Conservation (phyloP, 2,113 vertebrate genomes). For the Entelurus aequoreus region DNA sequence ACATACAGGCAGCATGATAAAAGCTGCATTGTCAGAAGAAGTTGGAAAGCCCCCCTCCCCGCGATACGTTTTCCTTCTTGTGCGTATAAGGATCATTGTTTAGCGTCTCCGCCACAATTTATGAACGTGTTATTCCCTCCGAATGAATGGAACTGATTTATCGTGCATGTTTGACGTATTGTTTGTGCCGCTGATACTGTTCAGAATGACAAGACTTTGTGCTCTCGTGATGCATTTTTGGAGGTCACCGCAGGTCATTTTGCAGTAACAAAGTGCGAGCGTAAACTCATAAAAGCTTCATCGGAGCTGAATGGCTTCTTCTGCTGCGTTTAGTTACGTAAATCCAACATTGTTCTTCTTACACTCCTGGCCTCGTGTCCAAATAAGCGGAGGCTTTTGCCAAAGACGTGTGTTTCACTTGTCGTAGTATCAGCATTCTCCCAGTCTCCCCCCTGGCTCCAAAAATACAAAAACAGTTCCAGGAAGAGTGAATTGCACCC, state of each 20-base stretch:
- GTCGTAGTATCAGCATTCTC: slow-evolving; percentile 54
- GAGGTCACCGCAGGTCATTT: slow-evolving; percentile 14
- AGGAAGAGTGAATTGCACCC: slow-evolving; percentile 79
- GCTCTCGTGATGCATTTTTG: slow-evolving; percentile 6
- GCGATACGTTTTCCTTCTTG: slow-evolving; percentile 44
- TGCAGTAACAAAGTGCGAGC: background rate
- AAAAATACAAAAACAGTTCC: slow-evolving; percentile 77
- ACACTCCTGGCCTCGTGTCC: slow-evolving; percentile 23
- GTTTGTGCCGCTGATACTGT: slow-evolving; percentile 19
- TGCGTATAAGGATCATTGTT: slow-evolving; percentile 7
- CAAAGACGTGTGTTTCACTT: slow-evolving; percentile 47
- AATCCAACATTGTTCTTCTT: slow-evolving; percentile 7
- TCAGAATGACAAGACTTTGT: slow-evolving; percentile 7
- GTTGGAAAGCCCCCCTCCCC: slow-evolving; percentile 48
- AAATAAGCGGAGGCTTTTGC: slow-evolving; percentile 25
- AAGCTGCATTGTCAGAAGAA: slow-evolving; percentile 56
- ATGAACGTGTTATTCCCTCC: slow-evolving; percentile 13
- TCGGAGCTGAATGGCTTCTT: slow-evolving; percentile 6
- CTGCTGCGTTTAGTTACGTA: slow-evolving; percentile 15
- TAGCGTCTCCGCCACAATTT: slow-evolving; percentile 12
- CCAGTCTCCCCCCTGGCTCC: slow-evolving; percentile 48
- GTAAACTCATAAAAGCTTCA: slow-evolving; percentile 1
- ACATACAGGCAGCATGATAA: slow-evolving; percentile 33
- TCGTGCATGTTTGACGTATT: slow-evolving; percentile 30
- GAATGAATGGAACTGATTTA: slow-evolving; percentile 30